These are phyloP conservation scores for Arvicanthis niloticus DNA, from an alignment of 2,113 vertebrate genomes.

Conservation along the genomic window DNA sequence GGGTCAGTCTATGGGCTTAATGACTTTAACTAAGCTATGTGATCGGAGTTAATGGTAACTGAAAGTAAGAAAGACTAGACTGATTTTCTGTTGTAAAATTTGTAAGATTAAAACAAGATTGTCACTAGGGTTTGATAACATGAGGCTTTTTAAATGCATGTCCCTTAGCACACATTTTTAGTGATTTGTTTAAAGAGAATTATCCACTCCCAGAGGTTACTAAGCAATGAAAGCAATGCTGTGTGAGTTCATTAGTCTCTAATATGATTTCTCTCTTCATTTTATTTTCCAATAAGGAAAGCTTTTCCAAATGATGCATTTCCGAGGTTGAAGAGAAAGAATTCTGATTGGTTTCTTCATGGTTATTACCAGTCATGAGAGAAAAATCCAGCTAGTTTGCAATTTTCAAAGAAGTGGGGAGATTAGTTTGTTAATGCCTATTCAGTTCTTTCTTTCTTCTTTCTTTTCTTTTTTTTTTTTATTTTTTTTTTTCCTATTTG, in stretches of 20 bases:
- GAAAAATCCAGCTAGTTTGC: slow-evolving; percentile 67
- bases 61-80: neutral
- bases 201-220: neutral
- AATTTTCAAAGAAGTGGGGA: slow-evolving; percentile 69
- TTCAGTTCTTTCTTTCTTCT: slow-evolving; percentile 56
- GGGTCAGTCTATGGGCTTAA: neutral
- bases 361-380: slow-evolving; percentile 62
- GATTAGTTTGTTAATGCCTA: slow-evolving; percentile 73
- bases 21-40: neutral
- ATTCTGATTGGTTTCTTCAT: slow-evolving; percentile 58
- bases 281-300: slow-evolving; percentile 63
- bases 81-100: neutral
- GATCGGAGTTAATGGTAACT: neutral
- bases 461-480: neutral
- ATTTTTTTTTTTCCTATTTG: slow-evolving; percentile 57
- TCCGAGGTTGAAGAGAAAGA: slow-evolving; percentile 50
- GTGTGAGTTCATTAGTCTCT: slow-evolving; percentile 61
- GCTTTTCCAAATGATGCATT: slow-evolving; percentile 52
- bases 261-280: slow-evolving; percentile 50
- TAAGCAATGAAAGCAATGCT: slow-evolving; percentile 38
- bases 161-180: slow-evolving; percentile 24
- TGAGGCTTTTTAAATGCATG: neutral
- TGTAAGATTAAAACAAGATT: neutral
- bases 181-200: slow-evolving; percentile 60
- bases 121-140: neutral